These are phyloP conservation scores for Microplitis mediator DNA, from an alignment of 1,140 invertebrate genomes.

Conservation along the genomic window DNA sequence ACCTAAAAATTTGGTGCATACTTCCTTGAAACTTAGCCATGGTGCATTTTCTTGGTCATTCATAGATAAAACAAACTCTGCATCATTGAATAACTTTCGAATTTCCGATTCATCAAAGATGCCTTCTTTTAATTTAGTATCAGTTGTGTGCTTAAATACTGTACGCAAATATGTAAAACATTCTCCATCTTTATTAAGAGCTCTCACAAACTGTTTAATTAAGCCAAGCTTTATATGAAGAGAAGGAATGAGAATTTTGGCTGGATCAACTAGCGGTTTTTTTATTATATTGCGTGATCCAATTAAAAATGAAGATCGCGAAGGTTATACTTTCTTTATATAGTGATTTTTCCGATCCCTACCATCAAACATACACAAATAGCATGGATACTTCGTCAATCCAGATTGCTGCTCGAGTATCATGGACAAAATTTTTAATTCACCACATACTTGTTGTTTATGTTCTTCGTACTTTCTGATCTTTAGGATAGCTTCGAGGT, in stretches of 20 bases:
- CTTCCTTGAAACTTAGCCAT: conserved; percentile 20
- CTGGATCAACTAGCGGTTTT: conserved; percentile 15
- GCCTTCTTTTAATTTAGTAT: conserved; percentile 11
- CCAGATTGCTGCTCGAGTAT: conserved; percentile 17
- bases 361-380: conserved; percentile 24
- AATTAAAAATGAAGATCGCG: conserved; percentile 8
- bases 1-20: conserved; percentile 15
- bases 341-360: conserved; percentile 18
- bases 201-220: conserved; percentile 22
- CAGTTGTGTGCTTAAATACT: not conserved
- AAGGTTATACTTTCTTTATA: conserved; percentile 18
- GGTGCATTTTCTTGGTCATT: conserved; percentile 22
- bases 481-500: conserved; percentile 15
- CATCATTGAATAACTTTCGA: conserved; percentile 19
- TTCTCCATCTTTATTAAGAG: conserved; percentile 5
- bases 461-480: conserved; percentile 26
- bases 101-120: conserved; percentile 28
- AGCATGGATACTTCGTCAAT: conserved; percentile 20
- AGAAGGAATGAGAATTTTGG: conserved; percentile 17
- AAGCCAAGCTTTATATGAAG: conserved; percentile 21
- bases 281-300: conserved; percentile 9
- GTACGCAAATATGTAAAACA: conserved; percentile 6
- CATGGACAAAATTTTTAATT: conserved; percentile 23
- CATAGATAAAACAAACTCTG: conserved; percentile 15
- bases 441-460: conserved; percentile 30